Conservation (phyloP, 2,888 invertebrate species). For the Empis livida region DNA sequence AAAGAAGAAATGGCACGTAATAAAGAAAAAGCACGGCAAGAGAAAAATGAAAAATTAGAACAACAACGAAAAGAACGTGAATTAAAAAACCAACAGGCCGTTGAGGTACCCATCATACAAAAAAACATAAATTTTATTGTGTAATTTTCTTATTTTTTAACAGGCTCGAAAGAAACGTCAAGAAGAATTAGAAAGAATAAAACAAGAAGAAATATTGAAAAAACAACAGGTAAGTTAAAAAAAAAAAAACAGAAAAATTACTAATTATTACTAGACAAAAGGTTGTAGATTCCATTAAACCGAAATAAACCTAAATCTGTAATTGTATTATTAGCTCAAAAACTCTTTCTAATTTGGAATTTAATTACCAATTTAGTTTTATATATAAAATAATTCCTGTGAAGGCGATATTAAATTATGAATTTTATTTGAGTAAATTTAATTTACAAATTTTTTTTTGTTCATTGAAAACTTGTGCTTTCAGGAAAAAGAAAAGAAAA, state of each 20-base stretch:
- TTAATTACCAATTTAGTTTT: no score
- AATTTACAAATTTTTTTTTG: background rate
- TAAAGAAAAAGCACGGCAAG: conserved; percentile 43
- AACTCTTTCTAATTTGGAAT: no score
- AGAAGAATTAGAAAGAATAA: conserved; percentile 73
- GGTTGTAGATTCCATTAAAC: no score
- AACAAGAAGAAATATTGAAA: conserved; percentile 70
- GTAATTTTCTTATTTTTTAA: conserved; percentile 17
- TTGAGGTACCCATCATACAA: conserved; percentile 56
- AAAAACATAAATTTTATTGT: no score
- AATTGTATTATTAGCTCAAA: no score
- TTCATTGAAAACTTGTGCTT: background rate
- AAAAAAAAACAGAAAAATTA: no score
- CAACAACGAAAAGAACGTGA: conserved; percentile 69
- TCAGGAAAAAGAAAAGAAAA: conserved; percentile 80
- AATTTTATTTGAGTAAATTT: background rate
- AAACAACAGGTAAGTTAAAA: conserved; percentile 63
- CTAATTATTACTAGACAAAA: no score
- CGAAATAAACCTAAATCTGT: no score
- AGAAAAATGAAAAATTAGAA: conserved; percentile 72
- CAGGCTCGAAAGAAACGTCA: conserved; percentile 77
- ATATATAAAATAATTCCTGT: no score
- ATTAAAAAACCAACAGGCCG: conserved; percentile 67
- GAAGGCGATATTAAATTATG: no score
- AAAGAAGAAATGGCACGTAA: conserved; percentile 46